Conservation (phyloP, 2,113 vertebrate genomes). For the Apeltes quadracus region DNA sequence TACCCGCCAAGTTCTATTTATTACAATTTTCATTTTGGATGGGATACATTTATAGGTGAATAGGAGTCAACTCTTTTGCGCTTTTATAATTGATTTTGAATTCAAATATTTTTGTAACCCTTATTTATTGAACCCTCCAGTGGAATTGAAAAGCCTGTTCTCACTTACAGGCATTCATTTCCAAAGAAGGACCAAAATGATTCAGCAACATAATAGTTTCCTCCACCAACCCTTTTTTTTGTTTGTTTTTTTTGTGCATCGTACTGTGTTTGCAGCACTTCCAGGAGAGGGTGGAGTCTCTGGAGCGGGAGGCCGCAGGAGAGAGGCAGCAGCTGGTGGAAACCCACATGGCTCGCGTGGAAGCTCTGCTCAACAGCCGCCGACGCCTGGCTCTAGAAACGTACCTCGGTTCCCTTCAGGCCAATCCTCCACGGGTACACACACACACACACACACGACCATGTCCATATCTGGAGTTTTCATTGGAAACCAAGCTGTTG, state of each 20-base stretch:
- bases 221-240: too few relatives aligned
- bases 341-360: conserved; percentile 94
- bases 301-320: conserved; percentile 94
- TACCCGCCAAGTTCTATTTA: background rate
- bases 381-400: conserved; percentile 92
- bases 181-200: background rate
- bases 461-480: conserved; percentile 5
- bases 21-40: background rate
- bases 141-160: too few relatives aligned
- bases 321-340: conserved; percentile 98
- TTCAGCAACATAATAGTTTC: background rate
- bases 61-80: background rate
- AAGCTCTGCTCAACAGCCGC: conserved; percentile 93
- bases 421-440: conserved; percentile 87
- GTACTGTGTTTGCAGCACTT: conserved; percentile 84
- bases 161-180: too few relatives aligned
- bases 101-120: background rate
- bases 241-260: too few relatives aligned
- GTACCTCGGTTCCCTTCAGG: conserved; percentile 90
- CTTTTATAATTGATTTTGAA: background rate
- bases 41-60: background rate
- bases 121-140: too few relatives aligned
- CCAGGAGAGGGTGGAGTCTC: conserved; percentile 93
- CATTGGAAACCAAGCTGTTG: background rate
- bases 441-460: background rate